Base-by-base conservation (phyloP, 2,888 invertebrate species). In the Creontiades dilutus region DNA sequence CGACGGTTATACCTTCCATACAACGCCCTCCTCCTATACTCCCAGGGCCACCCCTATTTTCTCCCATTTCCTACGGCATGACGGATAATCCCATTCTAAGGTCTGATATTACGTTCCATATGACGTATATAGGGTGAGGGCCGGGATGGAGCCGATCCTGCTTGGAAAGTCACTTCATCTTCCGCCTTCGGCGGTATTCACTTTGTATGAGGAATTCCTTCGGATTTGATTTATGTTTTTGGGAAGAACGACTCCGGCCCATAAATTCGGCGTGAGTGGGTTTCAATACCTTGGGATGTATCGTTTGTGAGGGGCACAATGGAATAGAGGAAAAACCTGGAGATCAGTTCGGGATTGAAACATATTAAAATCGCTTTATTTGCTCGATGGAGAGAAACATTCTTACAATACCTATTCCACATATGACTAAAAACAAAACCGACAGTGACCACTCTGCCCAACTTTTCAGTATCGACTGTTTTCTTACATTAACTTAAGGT, bases 31-130 rank as follows among this genome's bases (percentile, higher is more conserved):
- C n/a, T n/a, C 37, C 80, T 2, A 37, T 7, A 37, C 37, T 7
- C 37, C 37, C 7, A 37, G n/a, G n/a, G n/a, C n/a, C 37, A 37
- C 37, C 37, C 37, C 37, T 37, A 37, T 27, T 47, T 52, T 52
- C 82, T 46, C 46, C 78, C 47, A 78, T 78, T 78, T 78, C 78
- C 78, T 78, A 46, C 52, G 27, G 47, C 52, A 82, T 82, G 82
- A 82, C 47, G 52, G 82, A 82, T 82, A 82, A 82, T 82, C 82
- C 52, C 82, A 82, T 82, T 52, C 82, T 82, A 52, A 82, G 82
- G 82, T 52, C 82, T 27, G 46, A 78, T 82, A 82, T 82, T 82
- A 52, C 82, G 82, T 82, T 82, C 47, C 82, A 14, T 52, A 82
- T 23, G 82, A 52, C 52, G 47, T 47, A 52, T 47, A 37, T n/a